Conservation (phyloP, 2,797 vertebrate genomes). For the Silurus lanzhouensis region DNA sequence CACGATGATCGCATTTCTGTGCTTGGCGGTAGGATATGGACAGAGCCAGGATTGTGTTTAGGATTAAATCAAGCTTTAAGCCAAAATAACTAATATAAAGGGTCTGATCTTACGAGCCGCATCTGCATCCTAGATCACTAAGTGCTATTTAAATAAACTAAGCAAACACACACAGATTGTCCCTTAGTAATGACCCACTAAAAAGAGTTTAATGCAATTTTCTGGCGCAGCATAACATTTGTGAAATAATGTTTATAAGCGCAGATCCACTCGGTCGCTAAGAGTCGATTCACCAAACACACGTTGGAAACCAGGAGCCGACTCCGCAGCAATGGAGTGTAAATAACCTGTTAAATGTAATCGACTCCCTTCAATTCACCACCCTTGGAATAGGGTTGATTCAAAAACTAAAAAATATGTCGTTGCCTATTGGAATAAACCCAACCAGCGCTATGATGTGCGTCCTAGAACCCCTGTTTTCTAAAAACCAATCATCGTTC, state of each 20-base stretch:
- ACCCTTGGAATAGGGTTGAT: neutral
- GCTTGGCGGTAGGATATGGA: neutral
- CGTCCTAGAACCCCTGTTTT: neutral
- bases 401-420: neutral
- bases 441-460: neutral
- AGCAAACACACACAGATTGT: neutral
- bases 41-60: slow-evolving; percentile 11
- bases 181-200: neutral
- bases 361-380: neutral
- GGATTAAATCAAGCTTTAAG: neutral
- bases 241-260: neutral
- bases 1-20: slow-evolving; percentile 66
- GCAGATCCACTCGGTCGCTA: neutral
- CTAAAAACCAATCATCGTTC: slow-evolving; percentile 13
- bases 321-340: neutral
- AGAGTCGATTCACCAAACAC: neutral
- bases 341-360: neutral
- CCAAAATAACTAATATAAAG: neutral
- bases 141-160: neutral
- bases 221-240: neutral
- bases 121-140: neutral
- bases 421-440: neutral
- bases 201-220: neutral
- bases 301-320: neutral
- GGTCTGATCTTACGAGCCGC: too few relatives aligned